Conservation (phyloP, 2,113 vertebrate species). For the Polyodon spathula region DNA sequence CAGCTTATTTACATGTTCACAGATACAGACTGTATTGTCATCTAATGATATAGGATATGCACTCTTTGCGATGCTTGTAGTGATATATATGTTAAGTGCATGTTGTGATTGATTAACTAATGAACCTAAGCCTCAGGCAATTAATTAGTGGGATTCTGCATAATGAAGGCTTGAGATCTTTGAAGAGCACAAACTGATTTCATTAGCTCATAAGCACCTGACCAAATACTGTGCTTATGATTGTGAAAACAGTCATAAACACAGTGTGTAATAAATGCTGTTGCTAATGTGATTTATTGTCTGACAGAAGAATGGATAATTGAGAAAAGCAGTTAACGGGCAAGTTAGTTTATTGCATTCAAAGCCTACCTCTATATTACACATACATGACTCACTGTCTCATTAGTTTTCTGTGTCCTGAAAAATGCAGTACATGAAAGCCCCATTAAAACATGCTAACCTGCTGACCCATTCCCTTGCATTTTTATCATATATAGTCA, state of each 20-base stretch:
- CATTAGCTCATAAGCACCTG: slow-evolving; percentile 34
- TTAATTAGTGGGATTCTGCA: slow-evolving; percentile 43
- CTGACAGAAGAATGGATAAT: too few species aligned
- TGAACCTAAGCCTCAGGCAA: slow-evolving; percentile 39
- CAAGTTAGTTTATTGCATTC: too few species aligned
- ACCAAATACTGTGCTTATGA: slow-evolving; percentile 16
- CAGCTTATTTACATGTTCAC: slow-evolving; percentile 28
- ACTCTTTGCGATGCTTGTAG: slow-evolving; percentile 28
- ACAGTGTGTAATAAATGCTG: not conserved
- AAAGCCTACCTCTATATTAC: too few species aligned
- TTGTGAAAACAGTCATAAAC: not conserved
- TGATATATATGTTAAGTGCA: slow-evolving; percentile 39
- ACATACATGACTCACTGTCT: too few species aligned
- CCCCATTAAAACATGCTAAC: too few species aligned
- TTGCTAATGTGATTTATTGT: too few species aligned
- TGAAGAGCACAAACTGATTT: slow-evolving; percentile 20
- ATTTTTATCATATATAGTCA: too few species aligned
- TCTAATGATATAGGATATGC: slow-evolving; percentile 16
- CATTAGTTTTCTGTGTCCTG: too few species aligned
- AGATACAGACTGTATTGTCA: slow-evolving; percentile 22
- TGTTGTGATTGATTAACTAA: slow-evolving; percentile 55
- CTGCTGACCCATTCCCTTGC: too few species aligned
- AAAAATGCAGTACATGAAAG: too few species aligned
- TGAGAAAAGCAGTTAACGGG: too few species aligned
- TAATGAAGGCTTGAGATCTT: slow-evolving; percentile 33